These are phyloP conservation scores for Cottus gobio DNA, from an alignment of 2,113 vertebrate species.

Conservation along the genomic window DNA sequence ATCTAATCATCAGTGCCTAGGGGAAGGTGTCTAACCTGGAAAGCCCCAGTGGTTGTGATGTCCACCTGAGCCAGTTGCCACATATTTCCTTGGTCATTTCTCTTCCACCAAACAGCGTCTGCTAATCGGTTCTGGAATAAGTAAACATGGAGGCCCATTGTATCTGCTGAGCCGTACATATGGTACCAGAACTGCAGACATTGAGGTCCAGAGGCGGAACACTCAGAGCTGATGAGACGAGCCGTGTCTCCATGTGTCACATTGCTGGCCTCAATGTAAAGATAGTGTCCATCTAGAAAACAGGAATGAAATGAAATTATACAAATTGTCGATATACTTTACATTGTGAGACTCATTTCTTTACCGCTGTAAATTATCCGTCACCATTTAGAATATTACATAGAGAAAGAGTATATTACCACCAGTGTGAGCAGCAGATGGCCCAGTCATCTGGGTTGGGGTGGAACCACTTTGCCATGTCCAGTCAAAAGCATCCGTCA, in stretches of 20 bases:
- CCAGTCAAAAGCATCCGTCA: constrained; percentile 75
- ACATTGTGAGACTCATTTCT: not conserved
- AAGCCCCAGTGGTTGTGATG: constrained; percentile 62
- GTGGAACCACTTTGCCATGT: constrained; percentile 63
- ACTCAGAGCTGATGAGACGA: constrained; percentile 79
- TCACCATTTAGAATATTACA: not conserved
- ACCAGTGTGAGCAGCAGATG: constrained; percentile 71
- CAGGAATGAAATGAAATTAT: not conserved
- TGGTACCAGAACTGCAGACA: constrained; percentile 91
- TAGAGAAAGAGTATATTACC: constrained; percentile 17
- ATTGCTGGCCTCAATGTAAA: constrained; percentile 82
- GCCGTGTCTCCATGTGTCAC: constrained; percentile 69
- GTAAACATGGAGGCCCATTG: constrained; percentile 83
- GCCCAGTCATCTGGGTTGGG: constrained; percentile 62
- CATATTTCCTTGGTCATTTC: constrained; percentile 76
- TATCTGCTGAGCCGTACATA: constrained; percentile 80
- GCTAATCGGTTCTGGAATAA: constrained; percentile 60
- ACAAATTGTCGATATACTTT: not conserved
- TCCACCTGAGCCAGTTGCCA: constrained; percentile 81
- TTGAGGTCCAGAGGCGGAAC: constrained; percentile 74
- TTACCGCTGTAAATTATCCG: too few relatives aligned
- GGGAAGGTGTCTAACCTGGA: constrained; percentile 54
- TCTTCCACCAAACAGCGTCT: constrained; percentile 45
- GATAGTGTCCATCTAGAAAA: constrained; percentile 79
- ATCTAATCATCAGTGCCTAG: not conserved